Evolutionary conservation across 1,140 invertebrate genomes (phyloP), one percentile per base, ranked within the genome.

Genomic region (Coboldia fuscipes): DNA sequence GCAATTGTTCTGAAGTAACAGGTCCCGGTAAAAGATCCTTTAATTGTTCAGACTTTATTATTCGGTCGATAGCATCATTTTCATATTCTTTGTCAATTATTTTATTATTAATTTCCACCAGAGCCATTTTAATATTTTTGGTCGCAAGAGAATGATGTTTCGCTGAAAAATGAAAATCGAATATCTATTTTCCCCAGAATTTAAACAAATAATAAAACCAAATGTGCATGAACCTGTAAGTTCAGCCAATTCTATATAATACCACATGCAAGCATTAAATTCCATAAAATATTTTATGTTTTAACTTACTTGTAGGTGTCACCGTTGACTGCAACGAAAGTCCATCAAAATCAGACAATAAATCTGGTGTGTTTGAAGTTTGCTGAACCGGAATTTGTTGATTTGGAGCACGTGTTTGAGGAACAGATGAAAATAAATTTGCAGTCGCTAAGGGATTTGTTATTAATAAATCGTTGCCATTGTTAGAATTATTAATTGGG

Each of bases 1-100:
- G 26, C 39, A 75, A 50, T 44, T 69, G 70, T 43, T 75, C 67
- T 12, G 65, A 53, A 0, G 71, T 76, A 18, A 68, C 35, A 2
- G 66, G 64, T 1, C 71, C 70, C 1, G 74, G 73, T 15, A 77
- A 54, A 35, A 49, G 47, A n/a, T n/a, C n/a, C n/a, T n/a, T n/a
- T n/a, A n/a, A n/a, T n/a, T n/a, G n/a, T n/a, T n/a, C n/a, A n/a
- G n/a, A n/a, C 15, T 30, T 30, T 30, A 30, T 8, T 8, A 30
- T 30, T 8, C 7, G 7, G 23, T 7, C n/a, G 23, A 8, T 24
- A 8, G 7, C 23, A n/a, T 8, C n/a, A 8, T 24, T 24, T n/a
- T 8, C 23, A n/a, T 8, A 8, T 7, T 24, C 23, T n/a, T 24
- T 24, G 7, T 24, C 23, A 7, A n/a, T 8, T 24, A n/a, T 24